phyloP scores from a whole-genome alignment of 2,888 invertebrate genomes.

The Dicyrtomina minuta region DNA sequence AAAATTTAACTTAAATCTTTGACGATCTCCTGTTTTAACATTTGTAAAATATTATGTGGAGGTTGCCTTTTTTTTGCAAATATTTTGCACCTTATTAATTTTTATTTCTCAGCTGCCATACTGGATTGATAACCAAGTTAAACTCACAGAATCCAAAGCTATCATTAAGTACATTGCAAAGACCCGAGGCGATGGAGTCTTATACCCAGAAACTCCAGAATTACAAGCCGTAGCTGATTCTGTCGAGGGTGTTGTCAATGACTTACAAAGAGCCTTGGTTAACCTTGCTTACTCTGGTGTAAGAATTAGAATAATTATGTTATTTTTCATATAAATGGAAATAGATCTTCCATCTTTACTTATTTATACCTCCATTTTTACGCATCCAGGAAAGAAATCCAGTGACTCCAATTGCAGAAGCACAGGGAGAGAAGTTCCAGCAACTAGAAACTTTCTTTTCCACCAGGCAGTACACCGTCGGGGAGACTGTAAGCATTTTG shows the following conservation, averaged over 20 bases:
- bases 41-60: not conserved
- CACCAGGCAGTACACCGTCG: no score
- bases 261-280: constrained; percentile 14
- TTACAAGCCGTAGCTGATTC: constrained; percentile 50
- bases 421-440: no score
- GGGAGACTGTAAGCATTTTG: no score
- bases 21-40: no score
- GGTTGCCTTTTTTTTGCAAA: not conserved
- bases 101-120: constrained; percentile 55
- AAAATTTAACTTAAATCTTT: no score
- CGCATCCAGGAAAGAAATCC: no score
- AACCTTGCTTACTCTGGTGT: constrained; percentile 23
- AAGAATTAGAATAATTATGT: not conserved
- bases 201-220: constrained; percentile 56
- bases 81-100: not conserved
- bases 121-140: constrained; percentile 58
- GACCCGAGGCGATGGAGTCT: constrained; percentile 55
- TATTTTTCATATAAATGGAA: not conserved
- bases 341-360: no score
- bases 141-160: constrained; percentile 58
- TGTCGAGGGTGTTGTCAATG: constrained; percentile 8
- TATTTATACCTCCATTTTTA: no score
- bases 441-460: no score
- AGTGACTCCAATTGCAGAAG: no score
- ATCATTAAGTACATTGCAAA: constrained; percentile 57